Evolutionary conservation across 23 tunicate genomes (phyloP).

Genomic region (Aplidium turbinatum): DNA sequence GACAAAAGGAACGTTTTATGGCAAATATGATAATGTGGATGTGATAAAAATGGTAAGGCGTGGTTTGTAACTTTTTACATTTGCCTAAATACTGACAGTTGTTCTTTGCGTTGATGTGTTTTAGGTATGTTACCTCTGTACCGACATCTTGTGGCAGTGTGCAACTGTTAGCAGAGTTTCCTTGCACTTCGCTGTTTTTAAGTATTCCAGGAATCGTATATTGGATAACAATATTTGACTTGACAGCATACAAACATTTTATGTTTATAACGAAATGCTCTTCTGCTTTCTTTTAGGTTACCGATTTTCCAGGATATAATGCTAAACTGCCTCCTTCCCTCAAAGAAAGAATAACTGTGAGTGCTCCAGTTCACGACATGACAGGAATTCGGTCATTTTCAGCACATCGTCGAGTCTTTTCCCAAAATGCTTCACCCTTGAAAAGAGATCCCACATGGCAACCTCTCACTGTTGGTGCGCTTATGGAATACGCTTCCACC

Average conservation of each 20-base stretch:
- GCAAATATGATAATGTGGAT: slow-evolving; percentile 61
- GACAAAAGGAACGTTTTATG: slow-evolving; percentile 75
- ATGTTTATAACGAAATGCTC: no score
- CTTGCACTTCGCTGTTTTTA: no score
- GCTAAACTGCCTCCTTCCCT: slow-evolving; percentile 67
- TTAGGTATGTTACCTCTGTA: no score
- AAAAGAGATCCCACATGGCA: slow-evolving; percentile 78
- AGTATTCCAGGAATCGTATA: no score
- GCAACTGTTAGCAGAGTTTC: no score
- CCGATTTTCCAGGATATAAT: slow-evolving; percentile 81
- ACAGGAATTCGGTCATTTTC: slow-evolving; percentile 2
- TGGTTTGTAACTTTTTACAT: not conserved
- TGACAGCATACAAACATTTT: no score
- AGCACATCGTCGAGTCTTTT: slow-evolving; percentile 17
- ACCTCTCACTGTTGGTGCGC: slow-evolving; percentile 83
- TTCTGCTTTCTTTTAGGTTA: slow-evolving; percentile 40
- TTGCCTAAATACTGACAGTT: no score
- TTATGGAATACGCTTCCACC: slow-evolving; percentile 80
- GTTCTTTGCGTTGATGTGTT: no score
- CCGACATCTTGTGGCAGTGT: no score
- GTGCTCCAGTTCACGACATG: slow-evolving; percentile 77
- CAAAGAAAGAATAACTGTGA: slow-evolving; percentile 56
- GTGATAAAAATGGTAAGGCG: slow-evolving; percentile 66
- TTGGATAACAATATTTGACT: no score
- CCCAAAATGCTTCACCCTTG: slow-evolving; percentile 7